Evolutionary conservation across 2,888 invertebrate genomes (phyloP), one percentile per base, ranked within the genome.

Genomic region (Drosophila nr. perissopoda): DNA sequence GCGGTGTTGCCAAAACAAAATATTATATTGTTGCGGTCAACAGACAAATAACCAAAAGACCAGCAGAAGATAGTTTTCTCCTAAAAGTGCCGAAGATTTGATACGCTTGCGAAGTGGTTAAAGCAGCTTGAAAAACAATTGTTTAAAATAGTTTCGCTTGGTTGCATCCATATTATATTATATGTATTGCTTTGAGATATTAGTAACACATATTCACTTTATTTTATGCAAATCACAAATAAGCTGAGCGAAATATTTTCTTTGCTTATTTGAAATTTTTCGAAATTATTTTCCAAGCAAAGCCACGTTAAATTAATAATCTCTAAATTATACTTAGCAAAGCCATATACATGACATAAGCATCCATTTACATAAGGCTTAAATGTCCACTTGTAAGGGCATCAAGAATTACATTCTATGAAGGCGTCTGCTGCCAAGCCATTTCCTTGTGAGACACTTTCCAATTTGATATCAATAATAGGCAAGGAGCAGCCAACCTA

Each of bases 381-480:
- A 45, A 38, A n/a, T 27, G 8, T 38, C 27, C 36, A n/a, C 2
- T 58, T 25, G 34, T 34, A 8, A 27, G 48, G 54, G 67, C 53
- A 67, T 66, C 48, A 11, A 10, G 21, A 54, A 49, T 54, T 25
- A 42, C 54, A 49, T 33, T 36, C 59, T 73, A 57, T 66, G 53
- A 53, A 65, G 54, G 72, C 52, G 21, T 38, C 56, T 48, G 21
- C 45, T 51, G 49, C 63, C 67, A 69, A 73, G 80, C 78, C 84
- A 81, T 82, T 87, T 87, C 73, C 71, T 51, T 62, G 38, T 62
- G 64, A 84, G 81, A 77, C 87, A 81, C 85, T 83, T 89, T 87
- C 69, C 91, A 88, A 91, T 91, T 89, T 85, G 80, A 88, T 90
- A 91, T 87, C 90, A 86, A 89, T 91, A 91, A 87, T 81, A 78